phyloP scores from a whole-genome alignment of 2,113 vertebrate species.

The Chaetodon auriga region DNA sequence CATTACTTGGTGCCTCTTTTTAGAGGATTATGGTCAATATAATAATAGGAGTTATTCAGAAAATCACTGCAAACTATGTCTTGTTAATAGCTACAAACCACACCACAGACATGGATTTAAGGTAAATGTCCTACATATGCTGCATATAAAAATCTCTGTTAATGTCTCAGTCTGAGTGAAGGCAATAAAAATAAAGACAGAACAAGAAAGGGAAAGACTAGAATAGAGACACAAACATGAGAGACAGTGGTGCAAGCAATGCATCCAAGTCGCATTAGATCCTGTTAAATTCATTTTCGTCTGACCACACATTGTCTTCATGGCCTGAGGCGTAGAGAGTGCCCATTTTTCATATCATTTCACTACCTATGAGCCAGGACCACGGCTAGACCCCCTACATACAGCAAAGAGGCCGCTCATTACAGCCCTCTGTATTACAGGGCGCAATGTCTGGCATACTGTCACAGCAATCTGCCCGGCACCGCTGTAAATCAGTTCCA shows the following conservation, averaged over 20 bases:
- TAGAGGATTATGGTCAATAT: background rate
- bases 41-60: background rate
- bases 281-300: conserved; percentile 78
- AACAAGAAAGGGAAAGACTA: conserved; percentile 8
- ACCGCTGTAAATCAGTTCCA: conserved; percentile 72
- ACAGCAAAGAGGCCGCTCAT: conserved; percentile 65
- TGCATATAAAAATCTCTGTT: conserved; percentile 14
- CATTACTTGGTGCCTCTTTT: conserved; percentile 39
- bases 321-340: conserved; percentile 50
- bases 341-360: conserved; percentile 67
- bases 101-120: conserved; percentile 13
- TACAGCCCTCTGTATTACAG: conserved; percentile 67
- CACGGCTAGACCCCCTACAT: conserved; percentile 35
- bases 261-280: conserved; percentile 73
- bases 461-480: conserved; percentile 69
- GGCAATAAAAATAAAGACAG: conserved; percentile 6
- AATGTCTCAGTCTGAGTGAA: background rate
- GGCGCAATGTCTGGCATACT: conserved; percentile 71
- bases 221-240: conserved; percentile 35
- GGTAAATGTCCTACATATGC: background rate
- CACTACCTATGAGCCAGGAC: conserved; percentile 59
- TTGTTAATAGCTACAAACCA: conserved; percentile 34
- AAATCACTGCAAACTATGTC: background rate
- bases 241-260: conserved; percentile 37
- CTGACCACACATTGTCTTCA: conserved; percentile 72